Percentiles rank a stretch among this genome's conserved stretches.
These are phyloP conservation scores for Lepus europaeus DNA, from an alignment of 2,113 vertebrate species.

Conservation along the genomic window DNA sequence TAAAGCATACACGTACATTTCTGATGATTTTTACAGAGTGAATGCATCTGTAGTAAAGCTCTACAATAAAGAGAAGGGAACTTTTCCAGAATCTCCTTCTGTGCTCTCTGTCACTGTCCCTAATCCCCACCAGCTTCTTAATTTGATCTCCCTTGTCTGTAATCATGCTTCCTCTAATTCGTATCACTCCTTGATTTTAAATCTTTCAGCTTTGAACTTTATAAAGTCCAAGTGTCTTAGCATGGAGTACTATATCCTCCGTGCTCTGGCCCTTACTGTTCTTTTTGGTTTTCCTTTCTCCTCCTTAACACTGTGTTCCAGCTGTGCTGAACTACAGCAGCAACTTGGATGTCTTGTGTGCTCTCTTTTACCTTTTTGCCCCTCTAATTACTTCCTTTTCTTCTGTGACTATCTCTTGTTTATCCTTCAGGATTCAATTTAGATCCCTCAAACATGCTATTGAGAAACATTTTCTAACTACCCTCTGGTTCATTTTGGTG, in stretches of 20 bases:
- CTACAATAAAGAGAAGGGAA: not conserved
- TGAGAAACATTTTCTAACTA: slow-evolving; percentile 30
- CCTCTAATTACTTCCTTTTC: not conserved
- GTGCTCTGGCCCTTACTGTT: not conserved
- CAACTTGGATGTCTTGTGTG: not conserved
- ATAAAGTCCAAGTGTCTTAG: not conserved
- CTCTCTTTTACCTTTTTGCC: not conserved
- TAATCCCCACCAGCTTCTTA: not conserved
- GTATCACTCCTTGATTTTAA: not conserved
- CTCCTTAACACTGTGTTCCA: not conserved
- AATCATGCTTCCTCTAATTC: not conserved
- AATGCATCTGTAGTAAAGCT: not conserved
- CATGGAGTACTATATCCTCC: not conserved
- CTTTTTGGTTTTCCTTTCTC: not conserved
- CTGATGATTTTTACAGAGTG: slow-evolving; percentile 1
- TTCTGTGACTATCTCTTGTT: not conserved
- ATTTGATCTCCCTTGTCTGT: not conserved
- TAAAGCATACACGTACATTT: not conserved
- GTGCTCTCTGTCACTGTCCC: not conserved
- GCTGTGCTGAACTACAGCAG: not conserved
- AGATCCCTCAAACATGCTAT: not conserved
- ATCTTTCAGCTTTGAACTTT: not conserved
- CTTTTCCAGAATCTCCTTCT: slow-evolving; percentile 7
- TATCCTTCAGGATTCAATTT: not conserved
- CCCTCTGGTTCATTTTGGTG: not conserved